Evolutionary conservation across 1,140 invertebrate species (phyloP).

Genomic region (Tribolium madens): DNA sequence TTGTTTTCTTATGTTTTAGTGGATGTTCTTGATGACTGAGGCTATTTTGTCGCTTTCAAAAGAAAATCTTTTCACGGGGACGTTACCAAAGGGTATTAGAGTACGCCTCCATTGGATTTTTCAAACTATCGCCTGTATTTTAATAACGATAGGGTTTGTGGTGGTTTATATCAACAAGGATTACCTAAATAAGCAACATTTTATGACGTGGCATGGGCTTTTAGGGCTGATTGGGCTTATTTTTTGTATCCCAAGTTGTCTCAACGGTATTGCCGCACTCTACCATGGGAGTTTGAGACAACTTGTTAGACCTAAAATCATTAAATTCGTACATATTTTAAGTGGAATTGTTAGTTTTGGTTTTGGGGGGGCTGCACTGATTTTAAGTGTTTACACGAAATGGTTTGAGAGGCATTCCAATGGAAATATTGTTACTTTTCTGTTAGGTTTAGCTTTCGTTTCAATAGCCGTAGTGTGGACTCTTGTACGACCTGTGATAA

Average conservation of each 20-base stretch:
- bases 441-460: conserved; percentile 47
- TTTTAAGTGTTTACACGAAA: conserved; percentile 59
- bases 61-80: conserved; percentile 51
- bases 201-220: conserved; percentile 56
- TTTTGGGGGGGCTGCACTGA: conserved; percentile 57
- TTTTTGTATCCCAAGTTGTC: conserved; percentile 45
- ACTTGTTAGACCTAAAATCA: conserved; percentile 47
- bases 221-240: conserved; percentile 55
- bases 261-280: conserved; percentile 53
- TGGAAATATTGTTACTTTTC: conserved; percentile 48
- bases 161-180: conserved; percentile 57
- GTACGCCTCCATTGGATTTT: conserved; percentile 51
- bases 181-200: conserved; percentile 55
- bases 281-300: conserved; percentile 55
- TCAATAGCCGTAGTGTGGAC: conserved; percentile 52
- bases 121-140: conserved; percentile 43
- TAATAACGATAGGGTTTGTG: conserved; percentile 50
- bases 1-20: conserved; percentile 48
- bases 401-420: conserved; percentile 55
- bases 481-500: conserved; percentile 50
- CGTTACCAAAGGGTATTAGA: conserved; percentile 39
- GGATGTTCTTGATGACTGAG: conserved; percentile 59
- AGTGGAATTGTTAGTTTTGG: conserved; percentile 50
- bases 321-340: conserved; percentile 55
- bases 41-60: conserved; percentile 55